Conservation (phyloP, 2,888 invertebrate species). For the Synergus itoensis region DNA sequence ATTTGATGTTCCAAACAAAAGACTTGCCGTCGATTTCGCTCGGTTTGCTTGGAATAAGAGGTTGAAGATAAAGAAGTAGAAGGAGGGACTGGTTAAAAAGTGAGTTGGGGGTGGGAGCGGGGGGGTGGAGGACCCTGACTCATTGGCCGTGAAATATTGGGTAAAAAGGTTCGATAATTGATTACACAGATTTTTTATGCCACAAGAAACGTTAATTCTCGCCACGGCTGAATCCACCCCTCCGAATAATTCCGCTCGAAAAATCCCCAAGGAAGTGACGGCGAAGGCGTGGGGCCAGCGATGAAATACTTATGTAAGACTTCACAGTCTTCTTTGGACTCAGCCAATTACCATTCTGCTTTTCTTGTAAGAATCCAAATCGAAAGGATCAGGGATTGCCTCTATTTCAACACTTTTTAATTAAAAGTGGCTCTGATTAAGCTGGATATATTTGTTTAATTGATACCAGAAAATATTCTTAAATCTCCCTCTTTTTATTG, state of each 20-base stretch:
- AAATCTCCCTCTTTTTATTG: too few species aligned
- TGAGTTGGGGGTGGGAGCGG: constrained; percentile 60
- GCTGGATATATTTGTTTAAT: too few species aligned
- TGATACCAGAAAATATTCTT: too few species aligned
- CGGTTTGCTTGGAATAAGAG: constrained; percentile 43
- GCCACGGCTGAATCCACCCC: constrained; percentile 66
- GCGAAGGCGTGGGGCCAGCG: constrained; percentile 50
- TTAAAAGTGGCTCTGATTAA: background rate
- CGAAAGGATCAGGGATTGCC: constrained; percentile 24
- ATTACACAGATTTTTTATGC: constrained; percentile 77
- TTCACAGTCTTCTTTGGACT: constrained; percentile 57
- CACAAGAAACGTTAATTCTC: constrained; percentile 76
- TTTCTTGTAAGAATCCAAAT: constrained; percentile 51
- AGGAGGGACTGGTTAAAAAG: constrained; percentile 61
- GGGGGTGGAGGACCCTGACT: constrained; percentile 63
- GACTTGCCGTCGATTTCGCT: constrained; percentile 51
- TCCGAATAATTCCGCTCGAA: constrained; percentile 69
- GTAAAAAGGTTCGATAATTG: constrained; percentile 76
- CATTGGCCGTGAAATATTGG: constrained; percentile 76
- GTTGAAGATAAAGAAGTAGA: constrained; percentile 54
- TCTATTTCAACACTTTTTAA: background rate
- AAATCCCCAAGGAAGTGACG: constrained; percentile 62
- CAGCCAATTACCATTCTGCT: constrained; percentile 59
- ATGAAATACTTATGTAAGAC: constrained; percentile 60
- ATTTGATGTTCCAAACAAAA: constrained; percentile 70